Percentiles rank a stretch among this genome's conserved stretches.
These are phyloP conservation scores for Montipora sp. DNA, from an alignment of 64 coral and sea anemone genomes.

Conservation along the genomic window DNA sequence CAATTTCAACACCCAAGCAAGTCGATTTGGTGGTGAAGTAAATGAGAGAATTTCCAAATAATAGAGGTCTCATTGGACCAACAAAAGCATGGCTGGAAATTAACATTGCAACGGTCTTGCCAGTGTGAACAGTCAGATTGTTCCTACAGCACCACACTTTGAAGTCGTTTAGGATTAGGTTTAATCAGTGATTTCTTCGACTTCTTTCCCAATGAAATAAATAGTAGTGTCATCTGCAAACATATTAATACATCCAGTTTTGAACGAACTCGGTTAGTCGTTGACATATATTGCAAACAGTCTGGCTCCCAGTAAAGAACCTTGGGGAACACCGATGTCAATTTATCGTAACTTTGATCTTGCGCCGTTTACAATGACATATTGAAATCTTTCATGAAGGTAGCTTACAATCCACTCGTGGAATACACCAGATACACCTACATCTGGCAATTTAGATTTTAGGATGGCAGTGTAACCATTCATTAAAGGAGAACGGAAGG, in stretches of 20 bases:
- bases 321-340: neutral
- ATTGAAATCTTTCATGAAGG: neutral
- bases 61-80: neutral
- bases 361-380: neutral
- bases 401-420: conserved; percentile 11
- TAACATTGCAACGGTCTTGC: neutral
- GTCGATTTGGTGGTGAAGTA: neutral
- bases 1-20: conserved; percentile 1
- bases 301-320: conserved; percentile 1
- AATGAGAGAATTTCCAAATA: neutral
- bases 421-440: neutral
- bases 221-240: neutral
- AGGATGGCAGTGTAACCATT: neutral
- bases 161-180: neutral
- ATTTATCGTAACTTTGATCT: neutral
- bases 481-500: no score
- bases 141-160: neutral
- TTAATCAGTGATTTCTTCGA: neutral
- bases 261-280: neutral
- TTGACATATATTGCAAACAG: neutral
- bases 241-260: neutral
- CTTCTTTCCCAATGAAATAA: neutral
- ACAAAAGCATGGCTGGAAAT: neutral
- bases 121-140: neutral
- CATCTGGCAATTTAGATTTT: conserved; percentile 2